Percentiles rank a stretch among this genome's conserved stretches.
phyloP scores from a whole-genome alignment of 2,113 vertebrate genomes.

The Apteryx mantelli region DNA sequence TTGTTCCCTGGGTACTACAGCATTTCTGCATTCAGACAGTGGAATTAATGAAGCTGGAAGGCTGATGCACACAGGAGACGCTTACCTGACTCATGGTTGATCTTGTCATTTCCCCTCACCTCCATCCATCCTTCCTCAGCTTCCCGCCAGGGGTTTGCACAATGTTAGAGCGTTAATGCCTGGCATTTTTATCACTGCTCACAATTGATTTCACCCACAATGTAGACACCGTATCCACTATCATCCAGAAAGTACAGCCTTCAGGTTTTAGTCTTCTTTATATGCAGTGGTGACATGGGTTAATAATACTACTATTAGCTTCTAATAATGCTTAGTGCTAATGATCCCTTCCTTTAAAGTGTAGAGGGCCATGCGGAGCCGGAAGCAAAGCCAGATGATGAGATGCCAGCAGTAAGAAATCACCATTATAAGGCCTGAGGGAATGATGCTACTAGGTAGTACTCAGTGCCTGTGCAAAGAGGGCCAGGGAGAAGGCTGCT shows the following conservation, averaged over 20 bases:
- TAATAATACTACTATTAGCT: slow-evolving; percentile 40
- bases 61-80: neutral
- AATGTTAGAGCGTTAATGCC: neutral
- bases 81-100: neutral
- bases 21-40: neutral
- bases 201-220: neutral
- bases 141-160: neutral
- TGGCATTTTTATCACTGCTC: neutral
- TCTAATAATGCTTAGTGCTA: neutral
- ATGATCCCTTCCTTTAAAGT: neutral
- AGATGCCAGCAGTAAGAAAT: neutral
- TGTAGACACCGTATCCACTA: neutral
- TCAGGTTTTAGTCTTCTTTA: neutral
- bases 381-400: neutral
- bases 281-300: neutral
- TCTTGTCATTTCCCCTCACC: neutral
- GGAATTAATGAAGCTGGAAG: neutral
- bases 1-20: neutral
- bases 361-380: neutral
- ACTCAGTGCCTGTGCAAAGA: neutral
- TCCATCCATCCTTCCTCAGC: neutral
- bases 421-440: neutral
- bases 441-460: neutral
- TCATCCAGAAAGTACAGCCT: neutral
- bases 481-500: neutral